These are phyloP conservation scores for Gopherus evgoodei DNA, from an alignment of 2,113 vertebrate genomes.

Conservation along the genomic window DNA sequence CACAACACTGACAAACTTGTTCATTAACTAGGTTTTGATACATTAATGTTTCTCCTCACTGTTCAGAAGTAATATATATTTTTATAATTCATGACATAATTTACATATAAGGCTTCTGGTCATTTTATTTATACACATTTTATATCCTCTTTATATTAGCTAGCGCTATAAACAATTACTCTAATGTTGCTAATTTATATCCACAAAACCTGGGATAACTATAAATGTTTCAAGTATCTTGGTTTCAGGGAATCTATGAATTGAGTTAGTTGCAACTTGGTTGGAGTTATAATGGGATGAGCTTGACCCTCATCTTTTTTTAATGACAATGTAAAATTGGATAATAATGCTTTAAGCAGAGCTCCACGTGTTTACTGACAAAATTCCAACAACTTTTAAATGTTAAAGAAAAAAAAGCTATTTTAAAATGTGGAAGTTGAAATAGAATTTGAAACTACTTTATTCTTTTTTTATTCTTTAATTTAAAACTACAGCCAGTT, in stretches of 20 bases:
- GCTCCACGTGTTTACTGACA: not conserved
- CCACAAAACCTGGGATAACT: not conserved
- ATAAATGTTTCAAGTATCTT: not conserved
- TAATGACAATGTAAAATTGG: not conserved
- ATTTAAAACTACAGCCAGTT: not conserved
- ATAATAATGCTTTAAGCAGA: not conserved
- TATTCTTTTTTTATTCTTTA: not conserved
- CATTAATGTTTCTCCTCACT: conserved; percentile 9
- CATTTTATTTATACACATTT: conserved; percentile 7
- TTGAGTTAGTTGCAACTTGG: not conserved
- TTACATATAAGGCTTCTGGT: not conserved
- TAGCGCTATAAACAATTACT: not conserved
- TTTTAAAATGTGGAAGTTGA: not conserved
- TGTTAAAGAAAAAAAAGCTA: not conserved
- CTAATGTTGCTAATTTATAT: not conserved
- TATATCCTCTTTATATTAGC: not conserved
- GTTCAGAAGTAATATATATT: not conserved
- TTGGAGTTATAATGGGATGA: not conserved
- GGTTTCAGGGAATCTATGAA: not conserved
- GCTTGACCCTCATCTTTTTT: not conserved
- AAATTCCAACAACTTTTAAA: not conserved
- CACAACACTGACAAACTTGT: not conserved
- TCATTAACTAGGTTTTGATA: conserved; percentile 13
- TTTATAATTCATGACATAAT: not conserved
- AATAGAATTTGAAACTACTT: not conserved